A percentile compares a stretch with the other conserved stretches of the same genome.
Evolutionary conservation across 2,888 invertebrate species (phyloP).

Genomic region (Quadroppia sp.): DNA sequence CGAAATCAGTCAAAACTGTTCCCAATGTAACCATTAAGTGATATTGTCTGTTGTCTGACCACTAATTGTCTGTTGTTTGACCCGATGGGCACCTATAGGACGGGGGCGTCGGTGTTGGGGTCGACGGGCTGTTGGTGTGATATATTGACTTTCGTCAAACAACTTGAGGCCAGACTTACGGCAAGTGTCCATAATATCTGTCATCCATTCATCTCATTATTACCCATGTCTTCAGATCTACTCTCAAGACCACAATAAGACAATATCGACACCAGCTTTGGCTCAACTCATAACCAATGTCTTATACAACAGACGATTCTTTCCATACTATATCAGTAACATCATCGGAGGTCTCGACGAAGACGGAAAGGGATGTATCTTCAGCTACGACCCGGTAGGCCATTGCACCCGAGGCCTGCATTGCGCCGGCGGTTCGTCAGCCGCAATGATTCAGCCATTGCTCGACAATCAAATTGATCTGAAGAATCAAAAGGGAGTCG

Average conservation of each 20-base stretch:
- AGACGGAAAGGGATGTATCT: constrained; percentile 86
- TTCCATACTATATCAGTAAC: constrained; percentile 95
- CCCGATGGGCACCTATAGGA: constrained; percentile 53
- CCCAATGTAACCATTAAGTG: constrained; percentile 56
- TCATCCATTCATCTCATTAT: neutral
- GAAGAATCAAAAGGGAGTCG: constrained; percentile 63
- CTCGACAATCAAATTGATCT: constrained; percentile 92
- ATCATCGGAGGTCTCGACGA: constrained; percentile 87
- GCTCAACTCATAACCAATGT: constrained; percentile 95
- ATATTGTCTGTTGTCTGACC: constrained; percentile 43
- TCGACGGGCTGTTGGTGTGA: constrained; percentile 98
- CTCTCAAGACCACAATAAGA: constrained; percentile 84
- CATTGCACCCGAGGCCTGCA: constrained; percentile 78
- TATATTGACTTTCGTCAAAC: constrained; percentile 78
- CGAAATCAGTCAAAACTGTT: constrained; percentile 84
- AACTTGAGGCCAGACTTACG: constrained; percentile 75
- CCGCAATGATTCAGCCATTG: constrained; percentile 76
- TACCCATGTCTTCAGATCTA: constrained; percentile 66
- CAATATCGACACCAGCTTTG: constrained; percentile 84
- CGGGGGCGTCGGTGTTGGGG: constrained; percentile 79
- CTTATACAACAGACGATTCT: constrained; percentile 93
- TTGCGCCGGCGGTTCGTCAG: constrained; percentile 82
- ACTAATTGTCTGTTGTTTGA: neutral
- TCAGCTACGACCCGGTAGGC: constrained; percentile 95
- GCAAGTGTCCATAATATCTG: constrained; percentile 55